phyloP scores from a whole-genome alignment of 1,140 invertebrate species.

The Drosophila repletoides region DNA sequence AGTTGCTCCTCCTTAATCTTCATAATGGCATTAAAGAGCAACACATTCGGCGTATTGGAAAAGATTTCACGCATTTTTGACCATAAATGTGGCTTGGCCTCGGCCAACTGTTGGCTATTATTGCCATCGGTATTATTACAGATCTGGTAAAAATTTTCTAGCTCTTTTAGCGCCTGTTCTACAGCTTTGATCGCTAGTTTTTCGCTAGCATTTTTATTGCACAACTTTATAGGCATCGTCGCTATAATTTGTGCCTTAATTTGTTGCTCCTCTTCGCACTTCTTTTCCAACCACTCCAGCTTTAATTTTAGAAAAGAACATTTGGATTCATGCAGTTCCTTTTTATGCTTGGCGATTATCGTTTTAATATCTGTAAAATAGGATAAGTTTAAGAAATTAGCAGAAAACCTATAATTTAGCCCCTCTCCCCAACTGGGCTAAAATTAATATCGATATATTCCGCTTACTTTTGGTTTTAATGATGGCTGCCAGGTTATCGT shows the following conservation, averaged over 20 bases:
- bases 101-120: conserved; percentile 24
- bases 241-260: conserved; percentile 54
- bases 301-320: conserved; percentile 60
- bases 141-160: conserved; percentile 62
- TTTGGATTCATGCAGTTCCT: conserved; percentile 41
- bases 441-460: neutral
- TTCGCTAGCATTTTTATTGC: conserved; percentile 60
- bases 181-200: conserved; percentile 49
- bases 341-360: conserved; percentile 51
- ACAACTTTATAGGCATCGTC: conserved; percentile 65
- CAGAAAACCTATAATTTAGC: no score
- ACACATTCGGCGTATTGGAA: conserved; percentile 56
- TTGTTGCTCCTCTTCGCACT: conserved; percentile 42
- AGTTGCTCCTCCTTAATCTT: conserved; percentile 71
- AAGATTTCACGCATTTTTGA: conserved; percentile 63
- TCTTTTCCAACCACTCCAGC: conserved; percentile 44
- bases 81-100: conserved; percentile 64
- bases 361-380: conserved; percentile 61
- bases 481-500: conserved; percentile 39
- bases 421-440: no score
- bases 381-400: neutral
- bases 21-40: conserved; percentile 67
- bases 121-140: conserved; percentile 32
- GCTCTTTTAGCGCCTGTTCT: conserved; percentile 62
- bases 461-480: conserved; percentile 70